Evolutionary conservation across 2,113 vertebrate genomes (phyloP).

Genomic region (Aldabrachelys gigantea): DNA sequence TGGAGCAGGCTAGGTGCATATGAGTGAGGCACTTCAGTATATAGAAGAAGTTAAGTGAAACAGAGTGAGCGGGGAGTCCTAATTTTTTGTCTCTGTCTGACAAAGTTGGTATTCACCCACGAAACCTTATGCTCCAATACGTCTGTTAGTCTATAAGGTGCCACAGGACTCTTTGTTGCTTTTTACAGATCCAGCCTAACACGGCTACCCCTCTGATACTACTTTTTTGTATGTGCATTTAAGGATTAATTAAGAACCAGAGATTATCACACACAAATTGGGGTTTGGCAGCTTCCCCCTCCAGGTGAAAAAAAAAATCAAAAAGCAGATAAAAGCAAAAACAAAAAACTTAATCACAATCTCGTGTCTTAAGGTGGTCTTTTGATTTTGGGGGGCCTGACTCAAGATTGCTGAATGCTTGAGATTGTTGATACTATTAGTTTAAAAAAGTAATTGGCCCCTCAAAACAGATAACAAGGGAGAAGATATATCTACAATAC

Average conservation of each 20-base stretch:
- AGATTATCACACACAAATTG: not conserved
- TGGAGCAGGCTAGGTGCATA: not conserved
- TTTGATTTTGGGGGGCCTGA: not conserved
- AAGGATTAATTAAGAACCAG: not conserved
- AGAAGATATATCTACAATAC: not conserved
- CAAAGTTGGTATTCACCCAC: too few relatives aligned
- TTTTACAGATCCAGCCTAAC: too few relatives aligned
- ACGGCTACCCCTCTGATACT: too few relatives aligned
- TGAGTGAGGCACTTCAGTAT: not conserved
- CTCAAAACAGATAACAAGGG: not conserved
- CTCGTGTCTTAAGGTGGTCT: not conserved
- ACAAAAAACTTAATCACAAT: not conserved
- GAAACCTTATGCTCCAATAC: too few relatives aligned
- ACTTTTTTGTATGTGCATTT: not conserved
- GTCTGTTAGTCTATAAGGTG: too few relatives aligned
- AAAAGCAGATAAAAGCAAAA: not conserved
- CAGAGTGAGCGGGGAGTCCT: not conserved
- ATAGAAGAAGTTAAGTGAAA: not conserved
- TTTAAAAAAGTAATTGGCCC: not conserved
- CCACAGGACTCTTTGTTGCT: too few relatives aligned
- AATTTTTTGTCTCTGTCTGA: not conserved
- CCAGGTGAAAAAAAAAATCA: not conserved
- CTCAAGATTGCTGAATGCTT: not conserved
- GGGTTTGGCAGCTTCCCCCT: not conserved
- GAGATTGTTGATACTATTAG: not conserved